Base-by-base conservation (phyloP, 2,113 vertebrate genomes). In the Chloropsis cyanopogon region DNA sequence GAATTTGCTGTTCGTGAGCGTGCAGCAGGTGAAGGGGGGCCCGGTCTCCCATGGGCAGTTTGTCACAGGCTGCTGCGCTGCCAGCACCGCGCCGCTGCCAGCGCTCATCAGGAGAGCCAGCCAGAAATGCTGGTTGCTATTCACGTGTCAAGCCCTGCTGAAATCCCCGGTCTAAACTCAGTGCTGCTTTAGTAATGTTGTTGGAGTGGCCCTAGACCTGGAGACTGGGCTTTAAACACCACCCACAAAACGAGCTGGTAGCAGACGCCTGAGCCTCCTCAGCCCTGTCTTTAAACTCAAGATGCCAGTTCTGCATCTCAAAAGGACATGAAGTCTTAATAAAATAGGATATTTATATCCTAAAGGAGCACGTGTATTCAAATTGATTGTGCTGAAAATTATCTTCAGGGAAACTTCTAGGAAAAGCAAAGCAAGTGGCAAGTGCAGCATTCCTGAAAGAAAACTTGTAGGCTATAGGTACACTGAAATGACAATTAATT, bases 231-330 rank as follows among this genome's bases (percentile, higher is more conserved):
- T 92, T 88, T 88, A 73, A 90, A 60, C 35, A 56, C 26, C 7
- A 10, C 1, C 1, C 42, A 15, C 33, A 41, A 49, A 71, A 25
- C 1, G 4, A 59, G 37, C 23, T 1, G 0, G 8, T 33, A 50
- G 15, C 23, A 77, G 24, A 33, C 3, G 35, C 23, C 75, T 15
- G 16, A 44, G 35, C 46, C 46, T 37, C 65, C 41, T 49, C 64
- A 66, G 23, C 16, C 42, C 8, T 7, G 2, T 7, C 35, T 52
- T 60, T 76, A 72, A 76, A 65, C 7, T 41, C n/a, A 8, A 33
- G 31, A 13, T 33, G 35, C 57, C 37, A 19, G 46, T 71, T 82
- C 52, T 83, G 61, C 46, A 24, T 73, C 46, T 10, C 46, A 33
- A 22, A 85, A 85, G 50, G 50, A 35, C 20, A 25, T 7, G 6